phyloP scores from a whole-genome alignment of 2,888 invertebrate species.

The Drosophila mayaguana region DNA sequence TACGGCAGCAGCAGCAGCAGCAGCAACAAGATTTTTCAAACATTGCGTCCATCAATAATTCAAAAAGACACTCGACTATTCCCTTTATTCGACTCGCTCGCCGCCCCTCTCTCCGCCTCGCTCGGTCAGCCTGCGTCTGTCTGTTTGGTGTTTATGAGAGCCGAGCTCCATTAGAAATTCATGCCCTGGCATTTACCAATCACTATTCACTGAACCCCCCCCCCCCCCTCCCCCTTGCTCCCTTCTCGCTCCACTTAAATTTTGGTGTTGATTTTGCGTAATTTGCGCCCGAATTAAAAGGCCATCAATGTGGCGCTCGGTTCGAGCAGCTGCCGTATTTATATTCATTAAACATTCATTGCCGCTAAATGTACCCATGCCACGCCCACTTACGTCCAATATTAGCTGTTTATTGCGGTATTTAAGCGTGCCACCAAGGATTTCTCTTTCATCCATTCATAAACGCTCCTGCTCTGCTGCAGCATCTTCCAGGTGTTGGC shows the following conservation, averaged over 20 bases:
- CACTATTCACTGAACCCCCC: constrained; percentile 37
- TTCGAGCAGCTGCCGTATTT: constrained; percentile 54
- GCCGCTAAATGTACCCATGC: constrained; percentile 35
- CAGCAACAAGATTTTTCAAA: constrained; percentile 49
- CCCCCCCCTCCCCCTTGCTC: background rate
- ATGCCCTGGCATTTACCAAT: constrained; percentile 67
- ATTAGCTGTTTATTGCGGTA: constrained; percentile 26
- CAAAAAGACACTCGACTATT: constrained; percentile 73
- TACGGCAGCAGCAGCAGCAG: constrained; percentile 12
- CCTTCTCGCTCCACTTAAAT: constrained; percentile 6
- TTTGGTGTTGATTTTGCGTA: constrained; percentile 76
- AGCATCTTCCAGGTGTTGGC: constrained; percentile 6
- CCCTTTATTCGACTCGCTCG: constrained; percentile 50
- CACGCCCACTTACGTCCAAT: background rate
- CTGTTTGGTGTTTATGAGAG: constrained; percentile 36
- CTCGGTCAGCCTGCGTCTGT: background rate
- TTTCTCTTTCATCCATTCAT: no score
- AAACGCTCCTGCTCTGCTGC: background rate
- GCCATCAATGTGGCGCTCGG: constrained; percentile 60
- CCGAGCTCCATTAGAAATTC: constrained; percentile 58
- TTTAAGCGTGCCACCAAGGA: background rate
- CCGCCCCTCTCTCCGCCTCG: background rate
- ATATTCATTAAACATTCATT: constrained; percentile 75
- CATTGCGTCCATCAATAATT: constrained; percentile 70
- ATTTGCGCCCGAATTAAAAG: constrained; percentile 75